phyloP scores from a whole-genome alignment of 2,797 vertebrate species.

The Gymnothorax reevesii region DNA sequence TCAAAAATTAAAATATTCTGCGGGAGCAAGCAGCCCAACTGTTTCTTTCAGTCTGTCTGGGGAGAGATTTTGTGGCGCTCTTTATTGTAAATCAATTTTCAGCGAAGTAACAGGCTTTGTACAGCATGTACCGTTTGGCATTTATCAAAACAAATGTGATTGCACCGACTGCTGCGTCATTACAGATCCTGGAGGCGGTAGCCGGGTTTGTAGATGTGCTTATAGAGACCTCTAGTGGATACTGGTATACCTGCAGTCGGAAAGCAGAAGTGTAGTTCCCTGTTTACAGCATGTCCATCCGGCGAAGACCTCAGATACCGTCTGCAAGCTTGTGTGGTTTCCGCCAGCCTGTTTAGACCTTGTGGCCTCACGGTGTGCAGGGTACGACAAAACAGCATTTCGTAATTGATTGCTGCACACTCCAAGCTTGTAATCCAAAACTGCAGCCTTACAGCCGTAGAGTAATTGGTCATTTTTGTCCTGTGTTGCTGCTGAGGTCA shows the following conservation, averaged over 20 bases:
- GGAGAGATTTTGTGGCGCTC: slow-evolving; percentile 35
- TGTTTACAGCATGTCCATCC: background rate
- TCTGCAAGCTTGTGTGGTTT: too few species aligned
- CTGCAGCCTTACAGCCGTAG: too few species aligned
- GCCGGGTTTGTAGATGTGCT: slow-evolving; percentile 42
- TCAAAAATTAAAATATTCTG: background rate
- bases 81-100: slow-evolving; percentile 35
- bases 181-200: slow-evolving; percentile 18
- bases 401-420: too few species aligned
- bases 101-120: slow-evolving; percentile 11
- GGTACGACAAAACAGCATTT: too few species aligned
- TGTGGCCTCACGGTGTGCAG: background rate
- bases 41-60: background rate
- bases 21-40: background rate
- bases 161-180: slow-evolving; percentile 50
- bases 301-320: too few species aligned
- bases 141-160: slow-evolving; percentile 23
- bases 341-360: background rate
- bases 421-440: too few species aligned
- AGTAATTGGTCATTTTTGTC: too few species aligned
- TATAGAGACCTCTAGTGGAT: slow-evolving; percentile 58
- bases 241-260: background rate
- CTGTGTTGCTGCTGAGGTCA: background rate
- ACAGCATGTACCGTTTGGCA: slow-evolving; percentile 13
- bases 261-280: background rate